Base-by-base conservation (phyloP, 2,888 invertebrate species). In the Scaptomyza reducta region DNA sequence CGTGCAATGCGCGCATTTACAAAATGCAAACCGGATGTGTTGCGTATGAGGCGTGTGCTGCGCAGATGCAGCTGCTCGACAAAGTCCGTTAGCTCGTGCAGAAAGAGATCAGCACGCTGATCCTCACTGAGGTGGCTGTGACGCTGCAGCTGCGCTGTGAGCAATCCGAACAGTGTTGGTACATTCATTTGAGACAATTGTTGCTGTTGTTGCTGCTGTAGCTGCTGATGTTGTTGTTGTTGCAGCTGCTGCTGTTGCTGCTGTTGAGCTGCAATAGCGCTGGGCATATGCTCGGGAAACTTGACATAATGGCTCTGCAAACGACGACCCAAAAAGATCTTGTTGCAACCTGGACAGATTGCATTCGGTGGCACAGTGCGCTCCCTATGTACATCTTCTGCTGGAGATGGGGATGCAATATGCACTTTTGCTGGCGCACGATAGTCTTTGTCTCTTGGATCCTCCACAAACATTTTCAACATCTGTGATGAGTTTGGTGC, bases 11-110 rank as follows among this genome's bases (percentile, higher is more conserved):
- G 85, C 0, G 89, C 79, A 59, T 89, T 90, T 2, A 91, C 90
- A 60, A 90, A 91, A 57, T 91, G 91, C 45, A 90, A 59, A 0
- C 91, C 91, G 0, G 91, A 90, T 3, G 91, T 91, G 54, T 91
- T 91, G 13, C 90, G 87, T 53, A 91, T 88, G 14, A 91, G 83
- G 0, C 89, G 88, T 1, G 91, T 89, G 54, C 91, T 89, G 3
- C 91, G 86, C 41, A 90, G 55, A 51, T 91, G 91, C 42, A 92
- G 54, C 66, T 91, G 91, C 64, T 88, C 87, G 1, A 91, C 89
- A 7, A 92, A 85, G 66, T 92, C 91, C 6, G 91, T 89, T 0
- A 92, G 74, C 72, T 92, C 91, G 47, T 81, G 84, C 10, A 92
- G 66, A 60, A 92, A 91, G 0, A 91, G 71, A 70, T 91, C 90